Evolutionary conservation across 2,113 vertebrate species (phyloP).

Genomic region (Salvator merianae): DNA sequence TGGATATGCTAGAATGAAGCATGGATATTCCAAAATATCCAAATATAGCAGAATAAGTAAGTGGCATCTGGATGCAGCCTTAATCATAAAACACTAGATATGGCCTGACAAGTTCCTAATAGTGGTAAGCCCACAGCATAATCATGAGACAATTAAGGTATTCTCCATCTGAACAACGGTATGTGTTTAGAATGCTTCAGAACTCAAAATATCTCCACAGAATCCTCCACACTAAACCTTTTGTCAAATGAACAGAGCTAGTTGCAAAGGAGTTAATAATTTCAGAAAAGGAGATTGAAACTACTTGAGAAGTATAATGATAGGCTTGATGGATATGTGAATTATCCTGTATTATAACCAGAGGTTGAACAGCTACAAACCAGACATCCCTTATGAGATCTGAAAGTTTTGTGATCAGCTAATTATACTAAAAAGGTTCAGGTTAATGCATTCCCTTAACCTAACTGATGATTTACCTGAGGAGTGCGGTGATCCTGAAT

Average conservation of each 20-base stretch:
- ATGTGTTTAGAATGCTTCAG: neutral
- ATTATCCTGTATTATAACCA: constrained; percentile 44
- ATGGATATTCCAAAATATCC: too few species aligned
- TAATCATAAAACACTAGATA: neutral
- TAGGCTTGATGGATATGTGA: constrained; percentile 40
- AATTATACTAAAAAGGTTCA: constrained; percentile 50
- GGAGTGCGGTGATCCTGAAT: constrained; percentile 32
- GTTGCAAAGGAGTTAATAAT: constrained; percentile 26
- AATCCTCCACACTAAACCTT: neutral
- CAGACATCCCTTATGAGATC: constrained; percentile 42
- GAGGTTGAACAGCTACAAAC: constrained; percentile 36
- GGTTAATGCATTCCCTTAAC: constrained; percentile 48
- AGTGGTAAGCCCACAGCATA: neutral
- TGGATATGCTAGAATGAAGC: too few species aligned
- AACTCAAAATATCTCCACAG: neutral
- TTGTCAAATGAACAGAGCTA: constrained; percentile 13
- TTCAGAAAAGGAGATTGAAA: constrained; percentile 24
- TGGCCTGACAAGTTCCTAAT: neutral
- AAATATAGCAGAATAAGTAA: too few species aligned
- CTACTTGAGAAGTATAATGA: constrained; percentile 29
- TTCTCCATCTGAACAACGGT: neutral
- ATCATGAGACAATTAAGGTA: neutral
- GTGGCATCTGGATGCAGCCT: too few species aligned
- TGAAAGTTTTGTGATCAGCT: constrained; percentile 39
- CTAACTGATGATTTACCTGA: constrained; percentile 42